A percentile compares a stretch with the other conserved stretches of the same genome.
These are phyloP conservation scores for Tupaia tana DNA, from an alignment of 2,113 vertebrate genomes.

Conservation along the genomic window DNA sequence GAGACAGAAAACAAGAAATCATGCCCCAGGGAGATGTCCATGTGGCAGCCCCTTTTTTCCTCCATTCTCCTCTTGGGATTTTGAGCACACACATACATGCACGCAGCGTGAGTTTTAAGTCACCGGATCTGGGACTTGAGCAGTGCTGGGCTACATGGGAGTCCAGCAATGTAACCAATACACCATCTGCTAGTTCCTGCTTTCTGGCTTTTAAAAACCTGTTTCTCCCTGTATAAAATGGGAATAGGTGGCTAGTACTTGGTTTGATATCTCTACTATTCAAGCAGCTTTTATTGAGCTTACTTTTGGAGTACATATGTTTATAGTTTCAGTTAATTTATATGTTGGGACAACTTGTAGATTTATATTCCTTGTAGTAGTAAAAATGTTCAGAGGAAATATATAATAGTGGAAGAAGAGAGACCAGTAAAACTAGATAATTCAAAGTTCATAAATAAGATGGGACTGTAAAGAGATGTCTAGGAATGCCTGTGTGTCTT, in stretches of 20 bases:
- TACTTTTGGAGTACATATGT: neutral
- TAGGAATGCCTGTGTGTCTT: slow-evolving; percentile 16
- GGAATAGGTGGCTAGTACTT: neutral
- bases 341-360: neutral
- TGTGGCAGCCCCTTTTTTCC: too few relatives aligned
- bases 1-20: too few relatives aligned
- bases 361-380: neutral
- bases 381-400: slow-evolving; percentile 25
- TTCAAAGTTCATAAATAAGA: slow-evolving; percentile 11
- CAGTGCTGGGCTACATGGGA: too few relatives aligned
- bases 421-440: neutral
- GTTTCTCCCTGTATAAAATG: neutral
- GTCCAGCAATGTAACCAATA: too few relatives aligned
- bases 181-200: neutral
- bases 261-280: neutral
- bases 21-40: too few relatives aligned
- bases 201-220: neutral
- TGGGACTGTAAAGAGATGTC: neutral
- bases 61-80: too few relatives aligned
- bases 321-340: neutral
- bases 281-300: neutral
- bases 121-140: too few relatives aligned
- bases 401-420: neutral
- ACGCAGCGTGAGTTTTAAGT: too few relatives aligned
- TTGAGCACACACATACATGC: too few relatives aligned